Percentiles rank a stretch among this genome's conserved stretches.
phyloP scores from a whole-genome alignment of 2,113 vertebrate genomes.

The Leptobrachium leishanense region DNA sequence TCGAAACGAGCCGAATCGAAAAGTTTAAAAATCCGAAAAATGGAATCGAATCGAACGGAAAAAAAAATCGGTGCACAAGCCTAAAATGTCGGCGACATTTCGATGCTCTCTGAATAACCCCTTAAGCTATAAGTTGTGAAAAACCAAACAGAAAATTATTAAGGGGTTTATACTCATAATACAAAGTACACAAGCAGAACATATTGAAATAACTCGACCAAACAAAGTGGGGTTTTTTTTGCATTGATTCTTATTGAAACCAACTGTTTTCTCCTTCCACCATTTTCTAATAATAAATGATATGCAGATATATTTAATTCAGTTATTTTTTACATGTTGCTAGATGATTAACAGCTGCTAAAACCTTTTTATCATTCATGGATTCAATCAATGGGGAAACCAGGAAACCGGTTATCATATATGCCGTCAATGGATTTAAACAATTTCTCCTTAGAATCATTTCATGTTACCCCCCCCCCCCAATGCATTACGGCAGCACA shows the following conservation, averaged over 20 bases:
- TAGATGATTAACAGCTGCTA: conserved; percentile 15
- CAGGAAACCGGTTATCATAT: neutral
- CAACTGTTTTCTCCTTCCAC: neutral
- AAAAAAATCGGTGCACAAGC: too few relatives aligned
- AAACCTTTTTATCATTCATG: neutral
- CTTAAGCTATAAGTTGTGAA: too few relatives aligned
- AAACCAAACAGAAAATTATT: too few relatives aligned
- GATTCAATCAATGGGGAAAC: too few relatives aligned
- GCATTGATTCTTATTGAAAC: neutral
- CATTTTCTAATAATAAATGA: neutral
- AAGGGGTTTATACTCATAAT: too few relatives aligned
- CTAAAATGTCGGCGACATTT: too few relatives aligned
- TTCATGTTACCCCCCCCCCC: neutral
- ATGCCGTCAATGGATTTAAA: neutral
- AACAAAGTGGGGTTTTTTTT: neutral
- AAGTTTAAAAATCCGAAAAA: too few relatives aligned
- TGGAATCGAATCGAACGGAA: too few relatives aligned
- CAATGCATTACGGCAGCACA: neutral
- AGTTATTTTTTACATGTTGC: conserved; percentile 3
- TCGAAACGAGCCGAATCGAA: too few relatives aligned
- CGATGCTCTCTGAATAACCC: too few relatives aligned
- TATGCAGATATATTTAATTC: neutral
- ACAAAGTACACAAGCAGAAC: too few relatives aligned
- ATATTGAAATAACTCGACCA: too few relatives aligned
- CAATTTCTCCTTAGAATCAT: neutral